These are phyloP conservation scores for Osmerus mordax DNA, from an alignment of 2,113 vertebrate species.

Conservation along the genomic window DNA sequence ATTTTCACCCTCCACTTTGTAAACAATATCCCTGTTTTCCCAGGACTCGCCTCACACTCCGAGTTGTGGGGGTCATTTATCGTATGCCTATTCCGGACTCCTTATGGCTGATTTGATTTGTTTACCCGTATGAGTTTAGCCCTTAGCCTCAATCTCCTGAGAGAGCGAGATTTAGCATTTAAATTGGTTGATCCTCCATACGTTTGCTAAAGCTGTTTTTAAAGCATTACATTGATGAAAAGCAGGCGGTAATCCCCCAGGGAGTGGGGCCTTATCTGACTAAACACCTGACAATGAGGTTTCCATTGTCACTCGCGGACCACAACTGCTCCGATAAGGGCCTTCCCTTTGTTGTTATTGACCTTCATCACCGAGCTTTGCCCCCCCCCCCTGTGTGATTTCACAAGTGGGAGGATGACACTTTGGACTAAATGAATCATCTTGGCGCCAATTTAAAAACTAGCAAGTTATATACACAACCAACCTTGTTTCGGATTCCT, in stretches of 20 bases:
- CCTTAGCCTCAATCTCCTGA: constrained; percentile 61
- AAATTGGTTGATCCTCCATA: constrained; percentile 68
- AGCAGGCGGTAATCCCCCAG: constrained; percentile 61
- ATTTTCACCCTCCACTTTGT: constrained; percentile 66
- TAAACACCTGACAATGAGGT: constrained; percentile 71
- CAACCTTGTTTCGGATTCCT: no score
- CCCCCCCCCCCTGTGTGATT: not conserved
- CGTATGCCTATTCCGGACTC: constrained; percentile 65
- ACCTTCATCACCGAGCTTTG: constrained; percentile 33
- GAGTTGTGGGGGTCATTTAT: constrained; percentile 80
- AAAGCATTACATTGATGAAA: constrained; percentile 70
- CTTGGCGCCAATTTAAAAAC: no score
- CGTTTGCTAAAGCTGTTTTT: constrained; percentile 67
- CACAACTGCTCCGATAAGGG: constrained; percentile 43
- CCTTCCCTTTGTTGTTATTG: constrained; percentile 35
- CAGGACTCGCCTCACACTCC: constrained; percentile 75
- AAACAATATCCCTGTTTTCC: constrained; percentile 71
- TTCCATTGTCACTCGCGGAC: constrained; percentile 46
- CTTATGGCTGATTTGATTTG: constrained; percentile 80
- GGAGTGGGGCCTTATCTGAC: constrained; percentile 66
- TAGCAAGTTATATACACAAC: no score
- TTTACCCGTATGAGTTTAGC: constrained; percentile 75
- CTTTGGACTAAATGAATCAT: no score
- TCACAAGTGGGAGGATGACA: not conserved
- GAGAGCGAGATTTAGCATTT: constrained; percentile 71